Percentiles rank a stretch among this genome's conserved stretches.
Conservation (phyloP, 2,888 invertebrate genomes). For the Pteria penguin region DNA sequence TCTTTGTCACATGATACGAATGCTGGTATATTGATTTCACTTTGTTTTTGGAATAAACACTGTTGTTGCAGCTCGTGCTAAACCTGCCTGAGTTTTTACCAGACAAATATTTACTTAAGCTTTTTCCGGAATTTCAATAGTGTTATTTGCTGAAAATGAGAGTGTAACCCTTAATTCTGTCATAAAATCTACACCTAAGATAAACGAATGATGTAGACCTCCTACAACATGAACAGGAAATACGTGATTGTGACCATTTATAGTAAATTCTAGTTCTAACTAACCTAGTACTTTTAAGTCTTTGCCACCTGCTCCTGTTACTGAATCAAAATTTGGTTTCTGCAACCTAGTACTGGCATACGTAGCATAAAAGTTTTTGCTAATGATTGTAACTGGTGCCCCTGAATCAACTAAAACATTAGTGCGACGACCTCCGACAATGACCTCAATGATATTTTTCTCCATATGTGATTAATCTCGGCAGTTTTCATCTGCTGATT, state of each 20-base stretch:
- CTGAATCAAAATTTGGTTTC: background rate
- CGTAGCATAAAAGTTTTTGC: background rate
- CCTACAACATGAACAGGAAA: background rate
- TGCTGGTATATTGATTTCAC: background rate
- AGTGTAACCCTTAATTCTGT: background rate
- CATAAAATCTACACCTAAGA: background rate
- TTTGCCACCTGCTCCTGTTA: background rate
- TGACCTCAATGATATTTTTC: background rate
- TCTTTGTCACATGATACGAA: background rate
- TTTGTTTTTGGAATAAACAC: slow-evolving; percentile 11
- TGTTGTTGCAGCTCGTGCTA: background rate
- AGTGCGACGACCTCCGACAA: background rate
- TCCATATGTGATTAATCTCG: background rate
- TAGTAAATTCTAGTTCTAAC: background rate
- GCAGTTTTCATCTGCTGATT: background rate
- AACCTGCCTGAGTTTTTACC: background rate
- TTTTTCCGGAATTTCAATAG: background rate
- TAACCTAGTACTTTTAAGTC: background rate
- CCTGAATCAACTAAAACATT: background rate
- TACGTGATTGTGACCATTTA: background rate
- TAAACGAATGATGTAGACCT: background rate
- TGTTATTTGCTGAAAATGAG: background rate
- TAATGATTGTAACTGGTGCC: background rate
- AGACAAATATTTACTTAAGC: background rate
- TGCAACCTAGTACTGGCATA: background rate